Base-by-base conservation (phyloP, 2,113 vertebrate genomes). In the Uropsilus gracilis region DNA sequence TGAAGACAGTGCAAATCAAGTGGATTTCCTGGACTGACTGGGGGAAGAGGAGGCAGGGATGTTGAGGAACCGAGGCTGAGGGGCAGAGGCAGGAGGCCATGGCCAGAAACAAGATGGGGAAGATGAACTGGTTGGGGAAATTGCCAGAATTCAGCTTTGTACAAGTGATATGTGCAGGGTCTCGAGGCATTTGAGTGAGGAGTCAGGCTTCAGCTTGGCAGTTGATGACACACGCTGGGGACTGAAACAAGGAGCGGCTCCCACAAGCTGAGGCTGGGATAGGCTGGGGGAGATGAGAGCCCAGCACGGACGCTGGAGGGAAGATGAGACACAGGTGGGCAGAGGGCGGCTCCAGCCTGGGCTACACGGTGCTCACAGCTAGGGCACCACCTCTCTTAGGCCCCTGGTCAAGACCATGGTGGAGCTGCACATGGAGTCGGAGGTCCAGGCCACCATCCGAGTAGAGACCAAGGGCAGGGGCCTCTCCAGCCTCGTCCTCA, bases 401-500 rank as follows among this genome's bases (percentile, higher is more conserved):
- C 95, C 95, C 3, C 91, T 97, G 76, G 18, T 97, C 80, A 96
- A 91, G 48, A 96, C 59, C 80, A 30, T 96, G 2, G 71, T 97
- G 85, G 22, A 97, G 85, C 61, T 97, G 30, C 96, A 96, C 24
- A 61, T 97, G 87, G 50, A 93, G 91, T 55, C 72, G 0, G 97
- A 97, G 68, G 44, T 28, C 12, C 71, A 95, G 32, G 92, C 90
- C 69, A 9, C 14, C 57, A 28, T 97, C 80, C 22, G 7, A 1
- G 34, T 95, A 55, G 24, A 84, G 48, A 61, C 24, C 16, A 32
- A 24, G 1, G 3, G 9, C 2, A 1, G 0, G 0, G 64, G 48
- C 17, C 28, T 16, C 0, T 0, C 9, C 3, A 53, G 0, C 30
- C 89, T 95, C 0, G 24, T 53, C n/a, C 72, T 98, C 32, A 26